Conservation (phyloP, 2,888 invertebrate species). For the Cantharis rustica region DNA sequence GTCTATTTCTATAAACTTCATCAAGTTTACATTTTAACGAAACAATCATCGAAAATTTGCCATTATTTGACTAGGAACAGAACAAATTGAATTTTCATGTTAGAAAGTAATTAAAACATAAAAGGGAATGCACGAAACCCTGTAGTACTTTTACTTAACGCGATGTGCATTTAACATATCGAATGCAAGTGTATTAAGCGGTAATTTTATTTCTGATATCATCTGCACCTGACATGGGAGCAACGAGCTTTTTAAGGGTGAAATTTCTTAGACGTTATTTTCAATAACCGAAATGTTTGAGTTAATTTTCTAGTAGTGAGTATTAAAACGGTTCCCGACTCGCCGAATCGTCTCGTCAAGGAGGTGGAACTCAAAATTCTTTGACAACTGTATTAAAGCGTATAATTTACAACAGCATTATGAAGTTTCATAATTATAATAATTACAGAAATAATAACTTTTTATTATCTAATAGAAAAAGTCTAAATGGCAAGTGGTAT, state of each 20-base stretch:
- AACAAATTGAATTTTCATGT: slow-evolving; percentile 21
- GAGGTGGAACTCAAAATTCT: not conserved
- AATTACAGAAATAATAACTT: not conserved
- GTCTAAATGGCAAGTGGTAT: slow-evolving; percentile 40
- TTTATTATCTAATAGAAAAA: slow-evolving; percentile 12
- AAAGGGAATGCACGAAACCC: slow-evolving; percentile 20
- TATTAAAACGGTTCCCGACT: not conserved
- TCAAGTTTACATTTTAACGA: not conserved
- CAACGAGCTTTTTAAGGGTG: slow-evolving; percentile 29
- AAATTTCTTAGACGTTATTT: not conserved
- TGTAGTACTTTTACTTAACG: slow-evolving; percentile 19
- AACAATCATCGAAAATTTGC: not conserved
- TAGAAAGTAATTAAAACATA: slow-evolving; percentile 23
- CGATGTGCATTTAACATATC: slow-evolving; percentile 32
- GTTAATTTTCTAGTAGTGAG: not conserved
- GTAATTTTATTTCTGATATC: slow-evolving; percentile 33
- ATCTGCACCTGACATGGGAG: slow-evolving; percentile 32
- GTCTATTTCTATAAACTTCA: slow-evolving; percentile 9
- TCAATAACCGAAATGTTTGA: not conserved
- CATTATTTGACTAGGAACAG: not conserved
- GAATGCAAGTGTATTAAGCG: slow-evolving; percentile 27
- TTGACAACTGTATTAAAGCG: not conserved
- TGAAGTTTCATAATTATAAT: not conserved
- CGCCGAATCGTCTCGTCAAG: not conserved
- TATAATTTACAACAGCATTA: not conserved